phyloP scores from a whole-genome alignment of 2,797 vertebrate species.

The Xiphorhynchus erythropygius region DNA sequence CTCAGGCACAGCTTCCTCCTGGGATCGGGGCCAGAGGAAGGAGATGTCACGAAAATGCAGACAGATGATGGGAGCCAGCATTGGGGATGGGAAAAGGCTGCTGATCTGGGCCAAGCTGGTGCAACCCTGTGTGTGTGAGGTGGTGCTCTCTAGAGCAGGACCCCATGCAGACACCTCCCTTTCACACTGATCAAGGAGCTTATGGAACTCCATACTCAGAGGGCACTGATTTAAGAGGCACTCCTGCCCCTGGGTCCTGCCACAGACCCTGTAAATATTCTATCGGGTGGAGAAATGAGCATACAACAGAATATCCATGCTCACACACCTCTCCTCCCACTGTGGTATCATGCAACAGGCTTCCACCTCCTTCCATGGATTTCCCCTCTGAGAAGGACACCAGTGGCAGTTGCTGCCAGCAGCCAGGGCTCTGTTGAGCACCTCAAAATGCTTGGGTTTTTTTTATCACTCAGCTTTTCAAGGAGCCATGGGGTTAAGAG shows the following conservation, averaged over 20 bases:
- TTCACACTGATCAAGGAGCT: background rate
- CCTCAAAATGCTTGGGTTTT: background rate
- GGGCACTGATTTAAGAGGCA: background rate
- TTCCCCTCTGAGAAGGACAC: background rate
- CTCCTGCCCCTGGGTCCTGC: background rate
- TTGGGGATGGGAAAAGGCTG: background rate
- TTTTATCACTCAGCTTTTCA: background rate
- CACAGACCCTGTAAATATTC: background rate
- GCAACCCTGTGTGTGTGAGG: background rate
- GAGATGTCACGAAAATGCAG: conserved; percentile 59
- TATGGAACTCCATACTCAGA: background rate
- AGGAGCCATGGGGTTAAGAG: background rate
- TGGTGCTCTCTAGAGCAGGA: rapidly evolving
- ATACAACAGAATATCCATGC: rapidly evolving
- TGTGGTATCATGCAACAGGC: rapidly evolving
- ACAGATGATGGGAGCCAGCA: conserved; percentile 56
- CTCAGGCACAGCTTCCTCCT: conserved; percentile 43
- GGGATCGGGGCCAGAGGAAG: conserved; percentile 54
- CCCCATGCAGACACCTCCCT: background rate
- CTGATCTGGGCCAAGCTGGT: conserved; percentile 3
- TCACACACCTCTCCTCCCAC: background rate
- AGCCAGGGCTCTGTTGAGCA: background rate
- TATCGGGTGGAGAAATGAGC: background rate
- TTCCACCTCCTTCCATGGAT: background rate
- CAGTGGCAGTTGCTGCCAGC: background rate